Evolutionary conservation across 2,797 vertebrate genomes (phyloP), one percentile per base, ranked within the genome.

Genomic region (Chaenodraco wilsoni): DNA sequence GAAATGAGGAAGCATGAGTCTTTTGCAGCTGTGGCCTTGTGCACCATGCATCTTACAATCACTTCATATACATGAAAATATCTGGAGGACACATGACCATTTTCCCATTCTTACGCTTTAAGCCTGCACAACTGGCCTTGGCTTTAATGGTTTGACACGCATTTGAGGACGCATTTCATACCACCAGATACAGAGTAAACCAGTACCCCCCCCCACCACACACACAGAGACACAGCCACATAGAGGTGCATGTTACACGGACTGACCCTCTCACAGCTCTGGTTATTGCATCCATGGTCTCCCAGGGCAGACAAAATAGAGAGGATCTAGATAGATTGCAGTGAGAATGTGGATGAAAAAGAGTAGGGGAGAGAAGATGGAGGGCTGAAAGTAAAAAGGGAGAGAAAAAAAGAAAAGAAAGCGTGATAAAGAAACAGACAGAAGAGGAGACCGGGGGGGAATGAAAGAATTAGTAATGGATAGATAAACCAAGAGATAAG

Each of bases 201-300:
- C 27, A 4, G 23, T 1, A 4, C 23, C 23, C 23, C n/a, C n/a
- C 23, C 23, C 23, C 3, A 27, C 23, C 23, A 27, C 33, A 33
- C 33, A 33, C 33, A 33, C 33, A 33, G 23, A 23, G 23, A 23
- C 23, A 23, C 23, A 23, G 23, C 23, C 23, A 23, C 23, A 23
- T 23, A 23, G 23, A 23, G 23, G 23, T 23, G 23, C 23, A 23
- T 2, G 23, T 23, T 23, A 23, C 33, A 33, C 44, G 19, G 72
- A 41, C 75, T 86, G 87, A 91, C 87, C 89, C 83, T 78, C 82
- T 83, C 76, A 62, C 81, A 78, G 83, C 79, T 89, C 74, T 86
- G 81, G 80, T 90, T 91, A 91, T 91, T 91, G 82, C 87, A 81
- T 88, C 69, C 1, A 49, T 84, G 88, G 79, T 91, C 89, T 90